Percentiles rank a stretch among this genome's conserved stretches.
Evolutionary conservation across 2,888 invertebrate genomes (phyloP).

Genomic region (Eristalinus sepulchralis): DNA sequence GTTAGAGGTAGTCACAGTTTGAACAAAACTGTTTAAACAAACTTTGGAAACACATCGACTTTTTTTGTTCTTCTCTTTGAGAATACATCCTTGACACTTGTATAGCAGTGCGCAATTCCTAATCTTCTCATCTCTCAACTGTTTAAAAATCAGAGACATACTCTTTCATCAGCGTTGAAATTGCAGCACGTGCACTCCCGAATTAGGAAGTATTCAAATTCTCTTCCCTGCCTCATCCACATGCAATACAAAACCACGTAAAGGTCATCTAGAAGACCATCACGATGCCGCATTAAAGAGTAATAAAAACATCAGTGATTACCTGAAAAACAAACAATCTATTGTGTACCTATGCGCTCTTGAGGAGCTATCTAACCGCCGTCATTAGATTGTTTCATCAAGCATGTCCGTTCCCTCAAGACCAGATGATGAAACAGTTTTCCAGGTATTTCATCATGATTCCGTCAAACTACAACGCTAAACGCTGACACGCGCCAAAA

Average conservation of each 20-base stretch:
- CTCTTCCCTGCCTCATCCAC: neutral
- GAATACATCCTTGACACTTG: too few species aligned
- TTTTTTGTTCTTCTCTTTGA: too few species aligned
- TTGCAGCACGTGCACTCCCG: neutral
- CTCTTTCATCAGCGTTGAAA: neutral
- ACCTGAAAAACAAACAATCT: too few species aligned
- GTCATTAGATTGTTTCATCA: neutral
- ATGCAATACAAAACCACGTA: neutral
- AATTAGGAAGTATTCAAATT: neutral
- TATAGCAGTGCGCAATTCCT: too few species aligned
- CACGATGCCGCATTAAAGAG: neutral
- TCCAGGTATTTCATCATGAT: conserved; percentile 12
- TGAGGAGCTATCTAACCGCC: neutral
- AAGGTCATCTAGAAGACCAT: neutral
- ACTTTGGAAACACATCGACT: too few species aligned
- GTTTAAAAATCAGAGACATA: neutral
- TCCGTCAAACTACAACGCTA: neutral
- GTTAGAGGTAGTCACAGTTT: too few species aligned
- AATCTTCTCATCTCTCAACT: neutral
- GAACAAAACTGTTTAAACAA: too few species aligned
- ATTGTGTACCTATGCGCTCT: too few species aligned
- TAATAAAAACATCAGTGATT: too few species aligned
- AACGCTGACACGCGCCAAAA: neutral
- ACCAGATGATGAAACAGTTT: neutral
- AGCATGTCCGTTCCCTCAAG: neutral